Percentiles rank a stretch among this genome's conserved stretches.
These are phyloP conservation scores for Rosalia funebris DNA, from an alignment of 2,888 invertebrate genomes.

Conservation along the genomic window DNA sequence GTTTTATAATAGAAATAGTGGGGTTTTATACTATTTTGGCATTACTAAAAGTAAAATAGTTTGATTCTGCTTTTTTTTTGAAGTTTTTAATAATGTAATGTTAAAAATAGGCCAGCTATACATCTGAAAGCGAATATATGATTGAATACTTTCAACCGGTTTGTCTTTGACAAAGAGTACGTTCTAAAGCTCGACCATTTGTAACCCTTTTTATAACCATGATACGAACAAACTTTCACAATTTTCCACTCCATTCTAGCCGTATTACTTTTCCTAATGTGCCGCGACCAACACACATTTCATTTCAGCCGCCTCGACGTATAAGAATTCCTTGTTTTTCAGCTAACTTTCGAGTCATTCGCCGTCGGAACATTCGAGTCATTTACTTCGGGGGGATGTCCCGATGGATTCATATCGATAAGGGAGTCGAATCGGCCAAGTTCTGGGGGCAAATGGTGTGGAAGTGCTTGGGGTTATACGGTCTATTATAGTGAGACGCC, in stretches of 20 bases:
- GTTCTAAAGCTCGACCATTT: too few relatives aligned
- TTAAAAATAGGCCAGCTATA: too few relatives aligned
- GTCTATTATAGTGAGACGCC: slow-evolving; percentile 86
- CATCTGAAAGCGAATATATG: too few relatives aligned
- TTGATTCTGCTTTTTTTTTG: too few relatives aligned
- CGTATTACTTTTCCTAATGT: neutral
- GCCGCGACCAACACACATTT: neutral
- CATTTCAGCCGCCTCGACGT: neutral
- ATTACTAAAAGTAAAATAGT: too few relatives aligned
- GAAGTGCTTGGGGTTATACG: slow-evolving; percentile 85
- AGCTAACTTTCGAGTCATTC: slow-evolving; percentile 86
- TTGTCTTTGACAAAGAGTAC: too few relatives aligned
- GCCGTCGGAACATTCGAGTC: slow-evolving; percentile 84
- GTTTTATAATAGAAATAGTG: too few relatives aligned
- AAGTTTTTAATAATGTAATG: too few relatives aligned
- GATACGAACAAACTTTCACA: too few relatives aligned
- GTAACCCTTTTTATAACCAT: too few relatives aligned
- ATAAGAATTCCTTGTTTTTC: slow-evolving; percentile 55
- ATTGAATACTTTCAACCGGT: too few relatives aligned
- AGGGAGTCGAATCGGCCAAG: slow-evolving; percentile 77
- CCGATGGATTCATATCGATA: slow-evolving; percentile 84
- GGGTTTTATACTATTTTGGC: too few relatives aligned
- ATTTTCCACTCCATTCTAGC: neutral
- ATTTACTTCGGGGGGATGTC: slow-evolving; percentile 81
- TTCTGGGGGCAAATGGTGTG: slow-evolving; percentile 84